Conservation (phyloP, 2,888 invertebrate genomes). For the Troides oblongomaculatus region DNA sequence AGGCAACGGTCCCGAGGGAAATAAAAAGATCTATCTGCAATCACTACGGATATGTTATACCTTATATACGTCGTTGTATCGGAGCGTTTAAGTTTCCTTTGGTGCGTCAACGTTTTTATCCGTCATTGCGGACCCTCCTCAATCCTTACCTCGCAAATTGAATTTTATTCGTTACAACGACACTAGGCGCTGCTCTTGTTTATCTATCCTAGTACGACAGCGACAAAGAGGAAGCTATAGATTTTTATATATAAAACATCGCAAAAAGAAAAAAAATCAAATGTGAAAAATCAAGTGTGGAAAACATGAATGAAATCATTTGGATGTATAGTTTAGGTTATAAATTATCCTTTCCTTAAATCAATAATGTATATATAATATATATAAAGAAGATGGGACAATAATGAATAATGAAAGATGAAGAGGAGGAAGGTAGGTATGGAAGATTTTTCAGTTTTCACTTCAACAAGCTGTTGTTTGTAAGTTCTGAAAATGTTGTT, state of each 20-base stretch:
- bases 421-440: background rate
- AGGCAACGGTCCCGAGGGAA: constrained; percentile 8
- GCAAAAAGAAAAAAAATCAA: no score
- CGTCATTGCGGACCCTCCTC: constrained; percentile 73
- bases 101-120: constrained; percentile 41
- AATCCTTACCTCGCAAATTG: constrained; percentile 74
- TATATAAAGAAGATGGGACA: no score
- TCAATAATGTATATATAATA: no score
- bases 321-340: no score
- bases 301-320: no score
- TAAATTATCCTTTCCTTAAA: no score
- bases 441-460: background rate
- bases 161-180: constrained; percentile 73
- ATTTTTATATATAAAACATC: background rate
- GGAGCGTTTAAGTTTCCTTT: constrained; percentile 24
- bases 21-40: constrained; percentile 17
- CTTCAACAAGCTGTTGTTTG: background rate
- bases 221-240: background rate
- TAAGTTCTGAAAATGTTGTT: constrained; percentile 30
- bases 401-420: no score
- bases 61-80: constrained; percentile 23
- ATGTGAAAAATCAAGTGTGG: no score
- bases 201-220: background rate
- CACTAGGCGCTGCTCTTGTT: constrained; percentile 37
- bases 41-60: constrained; percentile 10